These are phyloP conservation scores for Ornithoptera priamus DNA, from an alignment of 2,888 invertebrate species.

Conservation along the genomic window DNA sequence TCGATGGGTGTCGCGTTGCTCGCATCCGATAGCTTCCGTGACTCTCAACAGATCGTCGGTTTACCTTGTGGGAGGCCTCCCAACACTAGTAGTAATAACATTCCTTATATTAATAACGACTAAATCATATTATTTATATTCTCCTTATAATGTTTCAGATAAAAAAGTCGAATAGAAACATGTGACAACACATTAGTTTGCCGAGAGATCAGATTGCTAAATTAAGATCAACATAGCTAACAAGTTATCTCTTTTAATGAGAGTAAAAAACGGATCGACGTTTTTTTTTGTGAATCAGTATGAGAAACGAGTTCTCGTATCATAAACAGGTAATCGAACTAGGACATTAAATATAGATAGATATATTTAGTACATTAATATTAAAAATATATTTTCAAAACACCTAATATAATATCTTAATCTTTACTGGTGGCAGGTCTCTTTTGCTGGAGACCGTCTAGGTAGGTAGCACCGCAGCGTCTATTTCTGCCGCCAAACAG, in stretches of 20 bases:
- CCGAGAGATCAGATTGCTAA: background rate
- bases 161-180: background rate
- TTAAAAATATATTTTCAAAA: too few relatives aligned
- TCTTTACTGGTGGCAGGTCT: too few relatives aligned
- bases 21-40: too few relatives aligned
- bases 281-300: background rate
- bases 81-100: too few relatives aligned
- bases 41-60: too few relatives aligned
- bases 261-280: background rate
- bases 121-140: constrained; percentile 2
- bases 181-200: constrained; percentile 7
- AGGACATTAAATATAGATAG: too few relatives aligned
- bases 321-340: background rate
- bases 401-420: too few relatives aligned
- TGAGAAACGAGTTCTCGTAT: background rate
- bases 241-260: background rate
- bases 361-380: background rate
- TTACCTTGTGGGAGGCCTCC: too few relatives aligned
- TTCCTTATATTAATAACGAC: background rate
- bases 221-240: constrained; percentile 10
- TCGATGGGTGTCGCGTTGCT: too few relatives aligned
- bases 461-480: too few relatives aligned
- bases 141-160: background rate
- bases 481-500: too few relatives aligned
- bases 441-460: too few relatives aligned